Evolutionary conservation across 1,140 invertebrate genomes (phyloP).

Genomic region (Bombus pascuorum): DNA sequence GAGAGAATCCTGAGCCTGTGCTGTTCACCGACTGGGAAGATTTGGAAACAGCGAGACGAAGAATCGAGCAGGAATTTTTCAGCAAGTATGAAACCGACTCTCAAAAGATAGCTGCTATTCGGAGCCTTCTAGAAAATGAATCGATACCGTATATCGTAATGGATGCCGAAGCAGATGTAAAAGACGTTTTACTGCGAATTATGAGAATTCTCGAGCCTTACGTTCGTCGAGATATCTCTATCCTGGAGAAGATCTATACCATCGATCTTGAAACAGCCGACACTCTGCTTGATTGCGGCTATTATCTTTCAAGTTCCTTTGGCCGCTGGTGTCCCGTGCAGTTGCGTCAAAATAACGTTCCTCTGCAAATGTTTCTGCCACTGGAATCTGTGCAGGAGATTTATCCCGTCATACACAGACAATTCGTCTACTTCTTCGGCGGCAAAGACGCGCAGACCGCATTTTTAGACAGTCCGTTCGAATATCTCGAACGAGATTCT

Average conservation of each 20-base stretch:
- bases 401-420: conserved; percentile 83
- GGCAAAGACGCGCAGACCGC: conserved; percentile 79
- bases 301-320: conserved; percentile 84
- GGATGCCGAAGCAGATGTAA: conserved; percentile 71
- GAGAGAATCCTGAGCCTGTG: conserved; percentile 76
- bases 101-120: conserved; percentile 72
- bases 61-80: conserved; percentile 79
- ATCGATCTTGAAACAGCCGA: conserved; percentile 82
- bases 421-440: conserved; percentile 84
- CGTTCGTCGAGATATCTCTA: conserved; percentile 79
- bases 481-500: conserved; percentile 80
- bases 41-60: conserved; percentile 77
- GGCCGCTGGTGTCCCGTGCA: conserved; percentile 84
- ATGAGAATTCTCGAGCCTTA: conserved; percentile 74
- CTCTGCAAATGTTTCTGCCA: conserved; percentile 81
- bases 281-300: conserved; percentile 81
- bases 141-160: conserved; percentile 80
- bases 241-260: conserved; percentile 83
- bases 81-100: conserved; percentile 78
- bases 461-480: conserved; percentile 83
- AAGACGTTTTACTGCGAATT: conserved; percentile 75
- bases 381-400: conserved; percentile 77
- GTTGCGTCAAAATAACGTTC: conserved; percentile 78
- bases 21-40: conserved; percentile 81
- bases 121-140: conserved; percentile 76